Conservation (phyloP, 2,113 vertebrate species). For the Pollachius pollachius region DNA sequence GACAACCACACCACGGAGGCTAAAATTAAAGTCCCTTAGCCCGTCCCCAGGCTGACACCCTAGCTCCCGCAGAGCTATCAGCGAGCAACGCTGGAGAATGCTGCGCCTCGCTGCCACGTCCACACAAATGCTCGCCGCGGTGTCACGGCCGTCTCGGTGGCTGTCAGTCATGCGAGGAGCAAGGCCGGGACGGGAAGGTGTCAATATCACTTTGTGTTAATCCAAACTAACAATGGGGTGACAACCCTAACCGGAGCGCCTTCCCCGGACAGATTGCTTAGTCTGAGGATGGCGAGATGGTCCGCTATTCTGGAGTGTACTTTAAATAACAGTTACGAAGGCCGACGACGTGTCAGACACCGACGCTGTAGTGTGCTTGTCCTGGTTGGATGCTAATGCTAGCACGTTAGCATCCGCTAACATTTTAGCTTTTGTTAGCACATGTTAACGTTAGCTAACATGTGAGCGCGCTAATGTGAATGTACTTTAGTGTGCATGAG, state of each 20-base stretch:
- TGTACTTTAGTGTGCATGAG: background rate
- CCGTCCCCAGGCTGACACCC: slow-evolving; percentile 70
- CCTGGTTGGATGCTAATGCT: too few relatives aligned
- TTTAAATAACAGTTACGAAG: too few relatives aligned
- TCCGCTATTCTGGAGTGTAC: too few relatives aligned
- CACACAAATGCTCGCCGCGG: slow-evolving; percentile 64
- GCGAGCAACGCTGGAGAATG: slow-evolving; percentile 61
- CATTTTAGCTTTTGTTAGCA: background rate
- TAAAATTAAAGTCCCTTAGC: slow-evolving; percentile 80
- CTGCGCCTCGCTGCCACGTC: slow-evolving; percentile 62
- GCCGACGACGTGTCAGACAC: too few relatives aligned
- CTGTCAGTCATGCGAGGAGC: slow-evolving; percentile 57
- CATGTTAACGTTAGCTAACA: background rate
- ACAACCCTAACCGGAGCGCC: slow-evolving; percentile 7
- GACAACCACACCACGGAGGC: slow-evolving; percentile 60
- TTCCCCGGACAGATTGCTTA: background rate
- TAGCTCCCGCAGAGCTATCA: slow-evolving; percentile 65
- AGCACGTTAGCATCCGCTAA: background rate
- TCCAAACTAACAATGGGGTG: slow-evolving; percentile 34
- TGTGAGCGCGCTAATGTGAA: background rate
- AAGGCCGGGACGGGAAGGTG: slow-evolving; percentile 52
- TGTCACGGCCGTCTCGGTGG: slow-evolving; percentile 56
- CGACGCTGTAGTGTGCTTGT: too few relatives aligned
- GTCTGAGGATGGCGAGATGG: too few relatives aligned
- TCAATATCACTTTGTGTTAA: slow-evolving; percentile 33